Base-by-base conservation (phyloP, 1,140 invertebrate genomes). In the Ceratosolen solmsi region DNA sequence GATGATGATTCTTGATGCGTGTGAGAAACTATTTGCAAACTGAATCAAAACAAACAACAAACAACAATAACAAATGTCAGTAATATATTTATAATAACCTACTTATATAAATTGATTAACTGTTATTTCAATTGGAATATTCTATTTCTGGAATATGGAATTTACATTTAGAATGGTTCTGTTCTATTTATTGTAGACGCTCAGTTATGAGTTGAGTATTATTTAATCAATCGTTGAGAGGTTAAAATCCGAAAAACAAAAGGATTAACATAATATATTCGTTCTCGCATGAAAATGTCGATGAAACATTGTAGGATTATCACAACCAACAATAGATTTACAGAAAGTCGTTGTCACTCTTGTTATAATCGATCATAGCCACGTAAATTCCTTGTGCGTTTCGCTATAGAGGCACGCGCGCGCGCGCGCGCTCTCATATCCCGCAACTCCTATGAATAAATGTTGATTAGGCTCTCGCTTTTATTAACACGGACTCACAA, bases 51-150 rank as follows among this genome's bases (percentile, higher is more conserved):
- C n/a, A n/a, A n/a, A n/a, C n/a, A n/a, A n/a, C n/a, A n/a, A n/a
- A n/a, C n/a, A n/a, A n/a, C n/a, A n/a, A n/a, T n/a, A n/a, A 65
- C 17, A 36, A 65, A 20, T n/a, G 1, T n/a, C 8, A 17, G 33
- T 9, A 38, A 68, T 38, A 46, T 38, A 22, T 68, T 68, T 68
- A n/a, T 2, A 68, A 38, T 68, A 68, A 38, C 30, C 36, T 68
- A 68, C 63, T 68, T 68, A n/a, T 11, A 68, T 38, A 68, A 68
- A 68, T 68, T n/a, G 63, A 68, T 33, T 68, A 68, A 68, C 63
- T 68, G 63, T 38, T 38, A 38, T n/a, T n/a, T 38, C 63, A 68
- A 68, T 68, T 68, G 33, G 38, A 38, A 68, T 8, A 33, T 68
- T 46, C n/a, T n/a, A n/a, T n/a, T n/a, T n/a, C n/a, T n/a, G n/a